Base-by-base conservation (phyloP, 2,113 vertebrate species). In the Grallaria varia region DNA sequence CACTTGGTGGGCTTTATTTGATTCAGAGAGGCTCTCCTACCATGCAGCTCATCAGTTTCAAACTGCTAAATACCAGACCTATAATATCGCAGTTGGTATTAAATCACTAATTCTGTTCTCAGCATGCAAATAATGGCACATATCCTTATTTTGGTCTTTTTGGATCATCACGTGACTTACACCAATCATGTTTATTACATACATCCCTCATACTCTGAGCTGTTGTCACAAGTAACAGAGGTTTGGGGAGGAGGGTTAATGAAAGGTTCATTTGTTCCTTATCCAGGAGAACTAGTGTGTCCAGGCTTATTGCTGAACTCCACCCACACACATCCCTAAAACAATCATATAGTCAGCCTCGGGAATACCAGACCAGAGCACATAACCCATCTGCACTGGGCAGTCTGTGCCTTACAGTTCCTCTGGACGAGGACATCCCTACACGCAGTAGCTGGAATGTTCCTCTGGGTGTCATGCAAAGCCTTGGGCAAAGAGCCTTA, bases 391-490 rank as follows among this genome's bases (percentile, higher is more conserved):
- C 64, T 39, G 55, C 53, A 4, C 1, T 1, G 24, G n/a, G 8
- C 33, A 75, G 74, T 63, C 23, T 2, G 30, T 16, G 11, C 42
- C 50, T 58, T 10, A 5, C 50, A 2, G 31, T 9, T 42, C 39
- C 75, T 76, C 67, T 8, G 63, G 37, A 45, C 8, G 45, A 66
- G 58, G 33, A 39, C 4, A 12, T 9, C 64, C 40, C 19, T 33
- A 28, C 6, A 20, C 17, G 87, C 94, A 92, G 74, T 96, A 87
- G 69, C 96, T 56, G 53, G 16, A 45, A 17, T 8, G n/a, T 63
- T 92, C 93, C 94, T 95, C 91, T 95, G 87, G 95, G 91, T 96
- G 95, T 96, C 96, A 78, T 9, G 56, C 77, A 21, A 84, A 94
- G 78, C 64, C 56, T 24, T 37, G 49, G 44, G 75, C 89, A n/a